phyloP scores from a whole-genome alignment of 2,113 vertebrate species.

The Catharus fuscescens region DNA sequence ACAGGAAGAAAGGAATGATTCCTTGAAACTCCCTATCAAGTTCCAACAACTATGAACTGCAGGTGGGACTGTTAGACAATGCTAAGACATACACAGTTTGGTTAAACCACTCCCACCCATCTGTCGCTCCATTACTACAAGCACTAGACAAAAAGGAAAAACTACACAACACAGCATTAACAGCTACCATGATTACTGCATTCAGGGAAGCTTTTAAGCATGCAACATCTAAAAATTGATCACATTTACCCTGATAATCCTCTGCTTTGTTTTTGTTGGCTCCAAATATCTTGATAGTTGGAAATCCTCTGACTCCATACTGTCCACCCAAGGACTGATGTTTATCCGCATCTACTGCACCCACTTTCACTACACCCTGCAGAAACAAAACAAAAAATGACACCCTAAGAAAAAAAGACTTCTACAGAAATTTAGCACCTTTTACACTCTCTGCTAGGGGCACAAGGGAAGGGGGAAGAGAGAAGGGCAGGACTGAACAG shows the following conservation, averaged over 20 bases:
- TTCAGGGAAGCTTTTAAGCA: background rate
- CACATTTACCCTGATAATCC: slow-evolving; percentile 90
- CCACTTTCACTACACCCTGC: slow-evolving; percentile 92
- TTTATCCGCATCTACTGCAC: slow-evolving; percentile 94
- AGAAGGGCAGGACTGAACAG: background rate
- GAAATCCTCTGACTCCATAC: slow-evolving; percentile 91
- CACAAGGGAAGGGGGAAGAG: background rate
- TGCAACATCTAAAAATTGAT: background rate
- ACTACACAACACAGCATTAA: background rate
- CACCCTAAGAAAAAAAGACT: background rate
- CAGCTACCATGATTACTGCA: background rate
- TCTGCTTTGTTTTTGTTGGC: slow-evolving; percentile 94
- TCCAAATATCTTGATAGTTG: slow-evolving; percentile 97
- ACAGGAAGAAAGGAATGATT: background rate
- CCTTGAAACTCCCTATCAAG: background rate
- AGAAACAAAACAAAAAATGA: background rate
- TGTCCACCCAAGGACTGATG: slow-evolving; percentile 92
- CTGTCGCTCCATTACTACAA: background rate
- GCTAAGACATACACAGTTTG: background rate
- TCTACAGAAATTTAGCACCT: background rate
- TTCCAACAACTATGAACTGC: background rate
- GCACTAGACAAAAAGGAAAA: background rate
- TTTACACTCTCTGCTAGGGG: background rate
- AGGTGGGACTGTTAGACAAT: background rate
- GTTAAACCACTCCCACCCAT: background rate